phyloP scores from a whole-genome alignment of 1,140 invertebrate genomes.

The Zaprionus kolodkinae region DNA sequence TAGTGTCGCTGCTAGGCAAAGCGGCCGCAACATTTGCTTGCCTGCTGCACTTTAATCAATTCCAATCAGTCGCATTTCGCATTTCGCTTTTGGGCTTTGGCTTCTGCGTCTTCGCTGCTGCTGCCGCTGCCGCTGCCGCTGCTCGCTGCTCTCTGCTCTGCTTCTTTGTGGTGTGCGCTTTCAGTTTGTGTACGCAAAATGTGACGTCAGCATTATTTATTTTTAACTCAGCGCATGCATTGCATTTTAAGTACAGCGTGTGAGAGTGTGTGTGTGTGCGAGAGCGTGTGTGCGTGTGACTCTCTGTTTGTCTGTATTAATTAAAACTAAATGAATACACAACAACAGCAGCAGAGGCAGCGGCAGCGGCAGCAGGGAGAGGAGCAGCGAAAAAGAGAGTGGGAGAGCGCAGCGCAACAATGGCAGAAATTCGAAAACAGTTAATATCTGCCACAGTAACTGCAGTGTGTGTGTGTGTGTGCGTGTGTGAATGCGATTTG shows the following conservation, averaged over 20 bases:
- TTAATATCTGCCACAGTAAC: conserved; percentile 58
- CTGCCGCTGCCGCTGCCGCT: conserved; percentile 5
- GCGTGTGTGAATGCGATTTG: conserved; percentile 12
- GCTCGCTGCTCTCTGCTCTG: conserved; percentile 1
- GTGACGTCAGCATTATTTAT: conserved; percentile 79
- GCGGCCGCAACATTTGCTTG: conserved; percentile 31
- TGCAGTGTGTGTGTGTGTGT: conserved; percentile 9
- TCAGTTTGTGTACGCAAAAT: conserved; percentile 81
- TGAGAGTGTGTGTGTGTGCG: background rate
- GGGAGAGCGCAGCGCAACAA: conserved; percentile 3
- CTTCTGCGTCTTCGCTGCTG: background rate
- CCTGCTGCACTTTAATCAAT: conserved; percentile 74
- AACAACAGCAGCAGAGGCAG: conserved; percentile 15
- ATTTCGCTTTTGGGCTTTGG: conserved; percentile 59
- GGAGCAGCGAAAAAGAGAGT: background rate
- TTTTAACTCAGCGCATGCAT: conserved; percentile 69
- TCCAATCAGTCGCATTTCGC: conserved; percentile 65
- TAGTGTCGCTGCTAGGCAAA: conserved; percentile 18
- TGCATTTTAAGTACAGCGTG: conserved; percentile 33
- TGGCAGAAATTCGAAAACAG: conserved; percentile 48
- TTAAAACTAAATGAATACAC: conserved; percentile 76
- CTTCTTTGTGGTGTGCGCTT: conserved; percentile 6
- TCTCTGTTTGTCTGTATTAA: conserved; percentile 68
- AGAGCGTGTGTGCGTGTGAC: background rate
- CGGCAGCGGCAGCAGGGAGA: background rate